A percentile compares a stretch with the other conserved stretches of the same genome.
Conservation (phyloP, 2,888 invertebrate species). For the Plebejus anna region DNA sequence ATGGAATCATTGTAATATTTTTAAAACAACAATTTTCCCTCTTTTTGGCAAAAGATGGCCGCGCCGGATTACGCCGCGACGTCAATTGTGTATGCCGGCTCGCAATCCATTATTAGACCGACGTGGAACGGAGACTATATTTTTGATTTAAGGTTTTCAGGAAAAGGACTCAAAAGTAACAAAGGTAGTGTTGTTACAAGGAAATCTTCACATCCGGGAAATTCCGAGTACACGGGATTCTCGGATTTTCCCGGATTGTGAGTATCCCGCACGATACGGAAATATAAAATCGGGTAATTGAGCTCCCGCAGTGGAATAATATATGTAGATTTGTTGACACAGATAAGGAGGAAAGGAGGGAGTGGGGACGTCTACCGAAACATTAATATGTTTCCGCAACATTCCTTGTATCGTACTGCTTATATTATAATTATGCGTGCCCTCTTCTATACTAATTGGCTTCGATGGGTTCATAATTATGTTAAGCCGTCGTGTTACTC, state of each 20-base stretch:
- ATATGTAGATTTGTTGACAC: slow-evolving; percentile 55
- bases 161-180: not conserved
- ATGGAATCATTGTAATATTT: no score
- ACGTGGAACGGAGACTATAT: not conserved
- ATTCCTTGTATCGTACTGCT: slow-evolving; percentile 4
- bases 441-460: slow-evolving; percentile 47
- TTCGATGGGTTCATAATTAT: no score
- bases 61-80: no score
- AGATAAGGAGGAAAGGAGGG: slow-evolving; percentile 43
- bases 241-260: slow-evolving; percentile 38
- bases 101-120: not conserved
- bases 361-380: not conserved
- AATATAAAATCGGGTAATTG: slow-evolving; percentile 67
- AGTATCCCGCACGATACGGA: slow-evolving; percentile 44
- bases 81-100: not conserved
- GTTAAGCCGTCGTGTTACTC: no score
- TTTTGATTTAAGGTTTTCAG: not conserved
- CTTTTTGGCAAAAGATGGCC: no score
- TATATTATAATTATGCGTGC: not conserved
- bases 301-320: slow-evolving; percentile 63
- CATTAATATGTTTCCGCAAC: slow-evolving; percentile 3
- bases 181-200: slow-evolving; percentile 2
- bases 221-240: slow-evolving; percentile 33
- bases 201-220: slow-evolving; percentile 33
- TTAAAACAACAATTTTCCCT: no score